Evolutionary conservation across 1,140 invertebrate species (phyloP), one percentile per base, ranked within the genome.

Genomic region (Sycophaga agraensis): DNA sequence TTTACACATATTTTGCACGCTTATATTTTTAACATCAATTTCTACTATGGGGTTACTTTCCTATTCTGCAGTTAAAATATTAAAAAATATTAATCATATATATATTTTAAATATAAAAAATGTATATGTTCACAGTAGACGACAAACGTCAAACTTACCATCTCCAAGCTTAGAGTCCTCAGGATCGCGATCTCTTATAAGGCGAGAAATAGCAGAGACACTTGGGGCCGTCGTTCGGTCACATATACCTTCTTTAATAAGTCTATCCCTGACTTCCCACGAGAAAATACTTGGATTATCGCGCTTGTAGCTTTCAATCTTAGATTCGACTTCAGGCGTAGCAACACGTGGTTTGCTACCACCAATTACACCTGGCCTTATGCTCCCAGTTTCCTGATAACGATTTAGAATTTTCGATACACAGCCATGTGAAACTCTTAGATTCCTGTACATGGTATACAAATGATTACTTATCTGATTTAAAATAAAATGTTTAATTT

Each of bases 221-320:
- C 90, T 91, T 1, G 92, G 92, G 0, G 90, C 91, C 34, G 84
- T 89, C 61, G 86, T 88, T 63, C 89, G 82, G 72, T 93, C 91
- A 68, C 91, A 93, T 37, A 93, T 84, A 2, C 91, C 89, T 64
- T 93, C 91, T 71, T 89, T 90, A 69, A 90, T 90, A 66, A 91
- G 77, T 68, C 91, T 85, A 70, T 96, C 93, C 24, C 93, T 79
- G 46, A 96, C 94, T 82, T 96, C 93, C 91, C 91, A 96, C 34
- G 90, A 91, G 80, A 95, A 96, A 68, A 96, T 92, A 43, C 90
- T 88, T 0, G 93, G 93, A 80, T 94, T 94, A 68, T 89, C 90
- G 37, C 87, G 82, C 70, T 93, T 94, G 76, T 94, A 94, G 63
- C 92, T 88, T 67, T 94, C 91, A 64, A 96, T 94, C 65, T 89